Evolutionary conservation across 2,113 vertebrate genomes (phyloP), one percentile per base, ranked within the genome.

Genomic region (Lepus europaeus): DNA sequence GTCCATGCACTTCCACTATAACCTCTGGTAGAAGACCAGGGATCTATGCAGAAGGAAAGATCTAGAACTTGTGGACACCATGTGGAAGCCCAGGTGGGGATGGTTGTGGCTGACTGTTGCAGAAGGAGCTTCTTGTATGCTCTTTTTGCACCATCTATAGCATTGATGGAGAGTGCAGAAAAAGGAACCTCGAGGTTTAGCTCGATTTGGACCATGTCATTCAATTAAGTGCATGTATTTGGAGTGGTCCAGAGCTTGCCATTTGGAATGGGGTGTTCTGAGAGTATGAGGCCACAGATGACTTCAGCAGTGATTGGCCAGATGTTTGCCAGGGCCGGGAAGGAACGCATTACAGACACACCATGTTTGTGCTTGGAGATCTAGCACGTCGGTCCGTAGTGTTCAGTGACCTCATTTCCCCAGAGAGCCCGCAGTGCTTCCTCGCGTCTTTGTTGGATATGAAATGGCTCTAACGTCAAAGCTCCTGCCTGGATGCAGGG

Each of bases 381-480:
- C 89, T 56, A 83, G 63, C 23, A 77, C 22, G 14, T 49, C 45
- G 36, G 68, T 83, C 45, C 83, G 14, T 23, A 68, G 27, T 90
- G 45, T 61, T 89, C 69, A 92, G 70, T 80, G 31, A 16, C 13
- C 17, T 88, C 61, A 93, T 93, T 90, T 93, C 33, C 56, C 82
- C 63, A 78, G 70, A 87, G 64, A 23, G 31, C 4, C 7, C 33
- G 68, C n/a, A 70, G 9, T 88, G 49, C 10, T 90, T 90, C 51
- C 31, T 61, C 9, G 79, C 56, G 79, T 61, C 36, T 23, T 59
- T 29, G 64, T 31, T 49, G 81, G 31, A 87, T 78, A 66, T 53
- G 63, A 87, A 93, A 72, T 39, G 68, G 27, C 73, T 87, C 31
- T 68, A 39, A 79, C 87, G 83, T 90, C 59, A 92, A 83, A 93